phyloP scores from a whole-genome alignment of 2,888 invertebrate genomes.

The Erebia epiphron region DNA sequence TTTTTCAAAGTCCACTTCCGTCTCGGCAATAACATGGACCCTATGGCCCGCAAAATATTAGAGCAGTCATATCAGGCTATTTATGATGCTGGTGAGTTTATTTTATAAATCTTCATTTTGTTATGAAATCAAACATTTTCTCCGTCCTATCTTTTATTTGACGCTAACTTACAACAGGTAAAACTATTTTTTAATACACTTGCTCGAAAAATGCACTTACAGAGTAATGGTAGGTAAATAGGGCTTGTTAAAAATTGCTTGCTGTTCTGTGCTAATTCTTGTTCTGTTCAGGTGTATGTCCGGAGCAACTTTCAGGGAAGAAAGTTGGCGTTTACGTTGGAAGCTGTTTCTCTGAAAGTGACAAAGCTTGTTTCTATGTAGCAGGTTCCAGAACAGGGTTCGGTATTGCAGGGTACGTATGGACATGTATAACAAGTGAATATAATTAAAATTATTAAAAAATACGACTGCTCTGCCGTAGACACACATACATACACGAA shows the following conservation, averaged over 20 bases:
- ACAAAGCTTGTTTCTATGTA: slow-evolving; percentile 74
- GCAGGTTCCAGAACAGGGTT: slow-evolving; percentile 50
- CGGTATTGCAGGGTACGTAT: slow-evolving; percentile 59
- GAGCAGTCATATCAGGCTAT: slow-evolving; percentile 89
- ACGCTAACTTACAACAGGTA: too few relatives aligned
- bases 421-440: too few relatives aligned
- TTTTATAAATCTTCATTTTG: background rate
- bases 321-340: slow-evolving; percentile 75
- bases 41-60: slow-evolving; percentile 86
- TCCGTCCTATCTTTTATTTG: too few relatives aligned
- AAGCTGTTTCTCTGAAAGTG: slow-evolving; percentile 83
- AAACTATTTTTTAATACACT: background rate
- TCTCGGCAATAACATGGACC: slow-evolving; percentile 74
- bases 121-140: background rate
- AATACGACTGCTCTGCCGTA: too few relatives aligned
- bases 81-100: slow-evolving; percentile 84
- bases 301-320: slow-evolving; percentile 77
- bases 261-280: too few relatives aligned
- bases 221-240: too few relatives aligned
- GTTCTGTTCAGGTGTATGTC: slow-evolving; percentile 78
- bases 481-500: too few relatives aligned
- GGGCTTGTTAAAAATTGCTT: too few relatives aligned
- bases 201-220: too few relatives aligned
- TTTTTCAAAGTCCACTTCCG: slow-evolving; percentile 87
- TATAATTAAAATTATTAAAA: too few relatives aligned